phyloP scores from a whole-genome alignment of 2,888 invertebrate species.

The Monochamus alternatus region DNA sequence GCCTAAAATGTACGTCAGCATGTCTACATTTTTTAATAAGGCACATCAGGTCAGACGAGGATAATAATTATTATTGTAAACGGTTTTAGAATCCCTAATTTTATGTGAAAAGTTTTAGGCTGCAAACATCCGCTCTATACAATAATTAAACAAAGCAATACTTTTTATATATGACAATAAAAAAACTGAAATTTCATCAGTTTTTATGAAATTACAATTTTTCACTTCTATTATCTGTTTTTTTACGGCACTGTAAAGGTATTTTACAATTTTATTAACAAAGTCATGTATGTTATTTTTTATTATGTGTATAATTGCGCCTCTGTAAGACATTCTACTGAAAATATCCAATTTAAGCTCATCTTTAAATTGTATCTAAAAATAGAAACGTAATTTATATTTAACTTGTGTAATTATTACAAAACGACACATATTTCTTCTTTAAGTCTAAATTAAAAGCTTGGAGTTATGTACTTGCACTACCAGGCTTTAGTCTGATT shows the following conservation, averaged over 20 bases:
- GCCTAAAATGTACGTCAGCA: slow-evolving; percentile 43
- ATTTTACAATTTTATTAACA: too few species aligned
- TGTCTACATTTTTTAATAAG: slow-evolving; percentile 41
- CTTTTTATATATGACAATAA: background rate
- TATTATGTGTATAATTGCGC: too few species aligned
- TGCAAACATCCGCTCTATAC: slow-evolving; percentile 5
- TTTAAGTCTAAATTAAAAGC: slow-evolving; percentile 2
- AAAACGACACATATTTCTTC: slow-evolving; percentile 7
- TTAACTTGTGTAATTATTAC: slow-evolving; percentile 6
- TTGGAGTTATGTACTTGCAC: background rate
- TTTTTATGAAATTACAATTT: too few species aligned
- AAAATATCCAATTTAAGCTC: slow-evolving; percentile 1
- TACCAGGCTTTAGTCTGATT: too few species aligned
- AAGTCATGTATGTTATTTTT: too few species aligned
- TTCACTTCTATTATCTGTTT: too few species aligned
- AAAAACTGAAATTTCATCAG: too few species aligned
- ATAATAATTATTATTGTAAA: slow-evolving; percentile 26
- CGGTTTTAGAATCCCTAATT: slow-evolving; percentile 37
- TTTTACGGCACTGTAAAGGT: too few species aligned
- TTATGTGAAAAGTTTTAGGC: slow-evolving; percentile 14
- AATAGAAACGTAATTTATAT: slow-evolving; percentile 22
- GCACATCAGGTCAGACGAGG: slow-evolving; percentile 39
- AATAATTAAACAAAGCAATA: background rate
- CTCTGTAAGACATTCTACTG: background rate
- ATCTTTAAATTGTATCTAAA: slow-evolving; percentile 15